A percentile compares a stretch with the other conserved stretches of the same genome.
phyloP scores from a whole-genome alignment of 2,888 invertebrate species.

The Andrena flavipes region DNA sequence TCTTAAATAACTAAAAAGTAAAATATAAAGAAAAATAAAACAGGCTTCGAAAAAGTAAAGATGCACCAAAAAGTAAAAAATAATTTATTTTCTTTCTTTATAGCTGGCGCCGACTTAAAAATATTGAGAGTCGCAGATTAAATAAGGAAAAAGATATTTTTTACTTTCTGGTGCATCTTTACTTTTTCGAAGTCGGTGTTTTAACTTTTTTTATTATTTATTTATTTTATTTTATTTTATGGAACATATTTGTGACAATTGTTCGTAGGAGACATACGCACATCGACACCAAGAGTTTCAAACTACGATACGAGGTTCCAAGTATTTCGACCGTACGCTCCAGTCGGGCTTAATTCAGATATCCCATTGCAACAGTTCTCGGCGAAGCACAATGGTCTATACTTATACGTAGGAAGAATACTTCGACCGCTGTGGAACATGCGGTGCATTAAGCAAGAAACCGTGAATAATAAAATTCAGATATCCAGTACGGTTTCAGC shows the following conservation, averaged over 20 bases:
- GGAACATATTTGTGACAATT: constrained; percentile 6
- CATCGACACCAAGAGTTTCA: constrained; percentile 80
- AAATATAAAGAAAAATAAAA: no score
- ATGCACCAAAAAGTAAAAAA: no score
- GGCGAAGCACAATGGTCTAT: constrained; percentile 96
- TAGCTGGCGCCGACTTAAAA: no score
- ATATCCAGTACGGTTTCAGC: constrained; percentile 79
- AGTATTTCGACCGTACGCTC: constrained; percentile 69
- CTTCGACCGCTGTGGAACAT: constrained; percentile 95
- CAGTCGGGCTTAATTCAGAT: constrained; percentile 75
- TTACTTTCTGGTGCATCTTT: no score
- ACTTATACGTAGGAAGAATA: constrained; percentile 95
- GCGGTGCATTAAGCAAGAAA: constrained; percentile 89
- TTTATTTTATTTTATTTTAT: neutral
- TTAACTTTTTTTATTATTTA: no score
- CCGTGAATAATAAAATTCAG: constrained; percentile 75
- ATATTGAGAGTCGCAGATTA: no score
- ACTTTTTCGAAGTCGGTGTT: no score
- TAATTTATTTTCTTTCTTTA: no score
- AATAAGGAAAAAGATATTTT: no score
- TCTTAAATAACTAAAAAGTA: no score
- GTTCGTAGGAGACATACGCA: constrained; percentile 74
- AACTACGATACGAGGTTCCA: constrained; percentile 73
- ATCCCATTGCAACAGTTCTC: constrained; percentile 86
- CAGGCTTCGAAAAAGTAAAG: no score